Conservation (phyloP, 2,888 invertebrate species). For the Psylliodes chrysocephalus region DNA sequence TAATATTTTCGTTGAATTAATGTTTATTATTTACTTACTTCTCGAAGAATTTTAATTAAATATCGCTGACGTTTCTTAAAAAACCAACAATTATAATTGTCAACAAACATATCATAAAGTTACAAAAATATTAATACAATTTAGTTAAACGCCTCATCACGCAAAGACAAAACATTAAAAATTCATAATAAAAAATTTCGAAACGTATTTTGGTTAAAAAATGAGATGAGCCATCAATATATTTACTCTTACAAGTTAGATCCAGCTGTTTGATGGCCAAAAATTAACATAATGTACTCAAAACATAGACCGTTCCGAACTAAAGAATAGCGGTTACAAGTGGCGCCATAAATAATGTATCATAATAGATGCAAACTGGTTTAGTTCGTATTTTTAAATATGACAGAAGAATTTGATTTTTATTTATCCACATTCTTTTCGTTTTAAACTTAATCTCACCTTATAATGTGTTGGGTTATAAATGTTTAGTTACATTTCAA, state of each 20-base stretch:
- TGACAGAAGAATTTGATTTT: neutral
- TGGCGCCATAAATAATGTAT: slow-evolving; percentile 3
- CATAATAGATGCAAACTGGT: neutral
- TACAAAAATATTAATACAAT: slow-evolving; percentile 11
- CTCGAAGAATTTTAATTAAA: neutral
- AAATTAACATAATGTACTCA: slow-evolving; percentile 24
- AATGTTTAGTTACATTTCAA: too few species aligned
- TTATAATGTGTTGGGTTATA: too few species aligned
- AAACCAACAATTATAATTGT: neutral
- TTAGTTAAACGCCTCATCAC: slow-evolving; percentile 9
- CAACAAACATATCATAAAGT: neutral
- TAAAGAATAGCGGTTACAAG: slow-evolving; percentile 3
- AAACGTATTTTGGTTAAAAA: neutral
- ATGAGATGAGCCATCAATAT: slow-evolving; percentile 9
- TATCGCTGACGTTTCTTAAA: neutral
- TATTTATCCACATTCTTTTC: neutral
- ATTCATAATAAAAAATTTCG: neutral
- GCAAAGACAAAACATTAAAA: neutral
- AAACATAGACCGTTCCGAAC: slow-evolving; percentile 9
- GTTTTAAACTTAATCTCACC: too few species aligned
- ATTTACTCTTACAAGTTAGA: slow-evolving; percentile 8
- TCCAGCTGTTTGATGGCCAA: slow-evolving; percentile 22
- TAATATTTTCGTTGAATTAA: neutral
- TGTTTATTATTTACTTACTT: neutral
- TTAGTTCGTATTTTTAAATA: neutral